A percentile compares a stretch with the other conserved stretches of the same genome.
Evolutionary conservation across 2,888 invertebrate genomes (phyloP).

Genomic region (Hirtodrosophila trivittata): DNA sequence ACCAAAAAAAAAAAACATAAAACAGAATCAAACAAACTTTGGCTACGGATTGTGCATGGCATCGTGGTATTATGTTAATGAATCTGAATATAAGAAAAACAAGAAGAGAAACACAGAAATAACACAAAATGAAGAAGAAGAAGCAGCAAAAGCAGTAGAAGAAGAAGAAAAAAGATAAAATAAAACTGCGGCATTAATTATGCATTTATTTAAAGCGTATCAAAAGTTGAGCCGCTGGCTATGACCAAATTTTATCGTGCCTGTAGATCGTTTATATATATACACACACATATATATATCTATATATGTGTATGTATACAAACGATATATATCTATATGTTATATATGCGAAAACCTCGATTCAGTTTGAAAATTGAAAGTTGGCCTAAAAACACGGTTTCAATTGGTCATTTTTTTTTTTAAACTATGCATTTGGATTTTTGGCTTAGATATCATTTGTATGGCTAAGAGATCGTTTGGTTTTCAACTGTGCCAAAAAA

Average conservation of each 20-base stretch:
- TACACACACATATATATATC: constrained; percentile 5
- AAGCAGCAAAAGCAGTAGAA: constrained; percentile 10
- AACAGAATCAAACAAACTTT: constrained; percentile 26
- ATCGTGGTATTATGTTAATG: constrained; percentile 51
- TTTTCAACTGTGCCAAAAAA: too few species aligned
- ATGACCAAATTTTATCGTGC: constrained; percentile 60
- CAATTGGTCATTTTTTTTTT: constrained; percentile 25
- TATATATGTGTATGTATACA: constrained; percentile 4
- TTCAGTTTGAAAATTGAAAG: constrained; percentile 79
- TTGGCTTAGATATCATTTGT: constrained; percentile 21
- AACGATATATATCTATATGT: constrained; percentile 14
- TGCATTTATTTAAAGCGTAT: constrained; percentile 65
- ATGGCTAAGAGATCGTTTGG: constrained; percentile 69
- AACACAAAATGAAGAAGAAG: constrained; percentile 3
- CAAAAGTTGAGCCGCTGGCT: constrained; percentile 54
- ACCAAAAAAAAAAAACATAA: constrained; percentile 3
- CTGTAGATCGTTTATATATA: constrained; percentile 19
- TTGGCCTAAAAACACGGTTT: constrained; percentile 82
- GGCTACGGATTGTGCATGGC: constrained; percentile 31
- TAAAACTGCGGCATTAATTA: constrained; percentile 64
- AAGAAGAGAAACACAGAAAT: constrained; percentile 7
- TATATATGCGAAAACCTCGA: constrained; percentile 62
- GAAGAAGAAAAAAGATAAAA: constrained; percentile 14
- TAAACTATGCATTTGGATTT: constrained; percentile 15
- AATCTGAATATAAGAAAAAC: constrained; percentile 14